Evolutionary conservation across 2,888 invertebrate species (phyloP).

Genomic region (Trichopria drosophilae): DNA sequence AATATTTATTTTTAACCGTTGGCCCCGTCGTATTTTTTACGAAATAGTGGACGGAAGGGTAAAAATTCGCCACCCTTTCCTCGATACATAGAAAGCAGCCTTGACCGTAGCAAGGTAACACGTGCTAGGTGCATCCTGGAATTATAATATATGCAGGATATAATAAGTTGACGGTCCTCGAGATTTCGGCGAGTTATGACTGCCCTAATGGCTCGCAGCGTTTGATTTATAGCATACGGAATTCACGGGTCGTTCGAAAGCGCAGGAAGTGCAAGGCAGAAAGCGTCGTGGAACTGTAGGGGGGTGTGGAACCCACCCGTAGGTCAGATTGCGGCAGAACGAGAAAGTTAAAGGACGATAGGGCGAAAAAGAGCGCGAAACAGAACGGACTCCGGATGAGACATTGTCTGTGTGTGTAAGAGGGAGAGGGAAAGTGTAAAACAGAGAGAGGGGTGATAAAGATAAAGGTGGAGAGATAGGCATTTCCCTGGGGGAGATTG

Average conservation of each 20-base stretch:
- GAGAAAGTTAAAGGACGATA: neutral
- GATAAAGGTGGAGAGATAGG: conserved; percentile 36
- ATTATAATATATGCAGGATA: conserved; percentile 57
- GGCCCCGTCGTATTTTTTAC: no score
- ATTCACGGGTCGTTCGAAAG: conserved; percentile 40
- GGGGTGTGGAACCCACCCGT: no score
- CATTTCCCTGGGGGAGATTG: conserved; percentile 35
- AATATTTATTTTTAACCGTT: no score
- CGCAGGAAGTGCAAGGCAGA: no score
- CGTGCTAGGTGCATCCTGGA: conserved; percentile 38
- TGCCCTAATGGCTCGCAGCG: conserved; percentile 54
- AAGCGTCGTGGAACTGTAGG: neutral
- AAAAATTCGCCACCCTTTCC: no score
- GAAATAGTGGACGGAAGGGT: no score
- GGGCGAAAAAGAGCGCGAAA: conserved; percentile 2
- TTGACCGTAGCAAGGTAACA: conserved; percentile 21
- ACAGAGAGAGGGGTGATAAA: no score
- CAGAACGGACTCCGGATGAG: no score
- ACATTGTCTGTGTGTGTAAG: neutral
- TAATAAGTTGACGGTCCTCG: conserved; percentile 57
- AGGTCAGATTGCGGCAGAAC: no score
- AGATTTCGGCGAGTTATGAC: conserved; percentile 58
- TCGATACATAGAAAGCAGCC: no score
- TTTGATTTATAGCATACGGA: conserved; percentile 54
- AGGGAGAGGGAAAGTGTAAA: conserved; percentile 18